Evolutionary conservation across 2,888 invertebrate genomes (phyloP), one percentile per base, ranked within the genome.

Genomic region (Apoderus coryli): DNA sequence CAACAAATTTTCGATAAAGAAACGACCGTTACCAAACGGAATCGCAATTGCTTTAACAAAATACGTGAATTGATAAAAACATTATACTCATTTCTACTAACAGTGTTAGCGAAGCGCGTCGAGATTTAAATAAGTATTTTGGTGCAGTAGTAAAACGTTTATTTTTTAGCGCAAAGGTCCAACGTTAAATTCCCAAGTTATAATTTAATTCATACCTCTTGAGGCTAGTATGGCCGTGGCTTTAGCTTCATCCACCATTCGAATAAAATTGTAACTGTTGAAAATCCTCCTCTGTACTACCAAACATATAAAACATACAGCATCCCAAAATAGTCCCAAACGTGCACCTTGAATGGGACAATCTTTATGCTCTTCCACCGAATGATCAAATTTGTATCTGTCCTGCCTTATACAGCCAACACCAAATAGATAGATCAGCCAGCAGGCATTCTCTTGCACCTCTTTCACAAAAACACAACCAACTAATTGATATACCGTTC

Each of bases 221-320:
- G 93, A 93, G 3, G 95, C 90, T 16, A 98, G 66, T 38, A 89
- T 78, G 14, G 89, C 82, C 53, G 93, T 92, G 2, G 95, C 93
- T 60, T 89, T 84, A 27, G 92, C 82, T 54, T 96, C 96, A 51
- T 86, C 81, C 16, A 96, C 81, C 39, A 96, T 82, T 56, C 96
- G 86, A 52, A 90, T 85, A 67, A 99, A 99, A 60, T 96, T 95
- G 59, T 88, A 88, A 43, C 90, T 92, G 48, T 80, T 78, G 62
- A 95, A 95, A 31, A 96, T 69, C 40, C 96, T 67, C 45, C 85
- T 67, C 57, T 96, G 95, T 35, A 95, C 64, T 31, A 99, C 67
- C 5, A 99, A 69, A 56, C 93, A 92, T 0, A 76, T 80, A 54
- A 99, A 93, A 52, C 95, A 95, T 25, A 92, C 67, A 3, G 84